Evolutionary conservation across 2,113 vertebrate species (phyloP).

Genomic region (Leucoraja erinaceus): DNA sequence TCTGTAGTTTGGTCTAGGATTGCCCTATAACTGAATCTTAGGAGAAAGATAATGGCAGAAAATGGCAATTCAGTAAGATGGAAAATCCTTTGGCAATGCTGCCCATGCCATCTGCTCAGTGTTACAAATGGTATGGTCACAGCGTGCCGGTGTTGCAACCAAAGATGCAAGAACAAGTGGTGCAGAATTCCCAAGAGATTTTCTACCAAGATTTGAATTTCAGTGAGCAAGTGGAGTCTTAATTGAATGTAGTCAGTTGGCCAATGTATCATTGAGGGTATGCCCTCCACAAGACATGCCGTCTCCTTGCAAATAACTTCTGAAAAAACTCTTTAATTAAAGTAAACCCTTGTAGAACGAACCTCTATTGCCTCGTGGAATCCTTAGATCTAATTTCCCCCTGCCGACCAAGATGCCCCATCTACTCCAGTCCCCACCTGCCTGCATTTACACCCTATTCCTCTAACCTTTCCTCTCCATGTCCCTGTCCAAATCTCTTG

Average conservation of each 20-base stretch:
- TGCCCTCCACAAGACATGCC: not conserved
- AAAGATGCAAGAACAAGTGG: not conserved
- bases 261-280: not conserved
- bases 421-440: too few relatives aligned
- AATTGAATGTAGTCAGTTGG: not conserved
- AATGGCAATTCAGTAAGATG: not conserved
- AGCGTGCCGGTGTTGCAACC: not conserved
- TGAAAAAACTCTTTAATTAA: not conserved
- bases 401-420: too few relatives aligned
- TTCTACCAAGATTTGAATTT: too few relatives aligned
- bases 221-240: not conserved
- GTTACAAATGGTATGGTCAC: not conserved
- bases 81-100: not conserved
- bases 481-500: too few relatives aligned
- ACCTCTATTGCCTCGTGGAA: not conserved
- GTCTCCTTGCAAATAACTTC: not conserved
- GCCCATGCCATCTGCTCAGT: not conserved
- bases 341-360: not conserved
- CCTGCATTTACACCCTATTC: too few relatives aligned
- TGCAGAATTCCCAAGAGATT: too few relatives aligned
- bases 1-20: not conserved
- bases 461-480: too few relatives aligned
- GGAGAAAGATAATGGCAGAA: not conserved
- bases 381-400: too few relatives aligned
- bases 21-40: not conserved